phyloP scores from a whole-genome alignment of 2,113 vertebrate genomes.

The Amblyornis subalaris region DNA sequence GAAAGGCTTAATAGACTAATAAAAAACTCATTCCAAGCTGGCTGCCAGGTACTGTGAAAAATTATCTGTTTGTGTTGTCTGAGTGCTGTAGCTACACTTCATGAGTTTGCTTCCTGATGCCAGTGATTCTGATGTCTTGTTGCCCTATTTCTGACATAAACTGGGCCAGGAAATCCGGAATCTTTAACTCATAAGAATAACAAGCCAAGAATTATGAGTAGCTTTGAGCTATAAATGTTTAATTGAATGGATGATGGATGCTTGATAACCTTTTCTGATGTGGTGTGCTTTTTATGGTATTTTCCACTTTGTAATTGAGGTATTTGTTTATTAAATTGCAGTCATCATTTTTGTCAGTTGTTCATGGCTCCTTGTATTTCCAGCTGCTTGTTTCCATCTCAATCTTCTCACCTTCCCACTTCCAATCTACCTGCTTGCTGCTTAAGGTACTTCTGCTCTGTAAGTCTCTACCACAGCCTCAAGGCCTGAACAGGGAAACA shows the following conservation, averaged over 20 bases:
- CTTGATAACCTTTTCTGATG: background rate
- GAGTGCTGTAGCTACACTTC: background rate
- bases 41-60: background rate
- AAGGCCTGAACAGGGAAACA: background rate
- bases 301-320: background rate
- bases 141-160: background rate
- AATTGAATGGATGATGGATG: background rate
- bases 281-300: background rate
- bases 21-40: background rate
- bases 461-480: background rate
- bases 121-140: background rate
- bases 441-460: background rate
- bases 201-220: conserved; percentile 4
- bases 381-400: background rate
- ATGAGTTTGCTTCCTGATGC: background rate
- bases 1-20: background rate
- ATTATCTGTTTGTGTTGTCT: background rate
- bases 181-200: background rate
- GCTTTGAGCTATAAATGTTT: background rate
- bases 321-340: background rate
- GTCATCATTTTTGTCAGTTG: background rate
- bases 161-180: background rate
- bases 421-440: background rate
- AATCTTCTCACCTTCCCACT: background rate
- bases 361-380: background rate